Conservation (phyloP, 2,113 vertebrate genomes). For the Corydoras maculifer region DNA sequence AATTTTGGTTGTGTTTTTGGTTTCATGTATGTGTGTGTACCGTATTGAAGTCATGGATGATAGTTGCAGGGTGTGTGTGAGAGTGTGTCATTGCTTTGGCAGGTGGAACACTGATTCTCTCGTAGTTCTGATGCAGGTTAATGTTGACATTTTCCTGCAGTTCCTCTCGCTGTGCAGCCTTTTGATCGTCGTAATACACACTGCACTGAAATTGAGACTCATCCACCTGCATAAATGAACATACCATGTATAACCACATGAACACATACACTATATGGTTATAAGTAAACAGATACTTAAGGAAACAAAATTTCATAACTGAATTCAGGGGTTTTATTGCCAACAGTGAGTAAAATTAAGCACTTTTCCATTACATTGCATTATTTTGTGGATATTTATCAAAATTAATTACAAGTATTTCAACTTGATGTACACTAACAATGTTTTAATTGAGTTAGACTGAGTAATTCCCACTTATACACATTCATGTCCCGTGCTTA, state of each 20-base stretch:
- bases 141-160: conserved; percentile 88
- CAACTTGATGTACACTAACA: too few species aligned
- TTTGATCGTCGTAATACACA: conserved; percentile 75
- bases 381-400: too few species aligned
- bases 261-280: background rate
- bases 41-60: conserved; percentile 90
- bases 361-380: too few species aligned
- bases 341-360: too few species aligned
- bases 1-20: background rate
- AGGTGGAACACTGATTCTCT: conserved; percentile 82
- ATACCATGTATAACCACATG: conserved; percentile 5
- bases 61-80: conserved; percentile 81
- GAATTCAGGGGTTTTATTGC: background rate
- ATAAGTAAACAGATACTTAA: too few species aligned
- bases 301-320: background rate
- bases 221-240: conserved; percentile 37
- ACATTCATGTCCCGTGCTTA: too few species aligned
- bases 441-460: too few species aligned
- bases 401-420: too few species aligned
- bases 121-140: conserved; percentile 83
- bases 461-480: too few species aligned
- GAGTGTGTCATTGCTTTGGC: conserved; percentile 67
- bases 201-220: conserved; percentile 84
- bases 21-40: conserved; percentile 50
- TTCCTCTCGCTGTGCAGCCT: conserved; percentile 73